Base-by-base conservation (phyloP, 2,113 vertebrate genomes). In the Pontoporia blainvillei region DNA sequence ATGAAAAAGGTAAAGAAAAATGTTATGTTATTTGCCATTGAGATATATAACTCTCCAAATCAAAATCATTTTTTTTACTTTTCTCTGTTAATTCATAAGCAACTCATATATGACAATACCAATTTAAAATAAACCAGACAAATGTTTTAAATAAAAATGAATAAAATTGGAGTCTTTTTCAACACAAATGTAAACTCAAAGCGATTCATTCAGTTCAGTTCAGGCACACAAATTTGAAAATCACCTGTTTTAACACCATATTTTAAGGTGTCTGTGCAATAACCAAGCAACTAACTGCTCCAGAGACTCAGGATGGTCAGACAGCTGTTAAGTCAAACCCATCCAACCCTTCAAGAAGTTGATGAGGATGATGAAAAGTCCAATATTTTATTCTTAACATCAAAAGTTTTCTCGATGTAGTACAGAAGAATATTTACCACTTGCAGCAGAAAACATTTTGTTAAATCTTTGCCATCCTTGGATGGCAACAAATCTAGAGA, bases 331-430 rank as follows among this genome's bases (percentile, higher is more conserved):
- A 81, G 21, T 57, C 98, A 96, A 99, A 98, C 1, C 98, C 97
- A 84, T 99, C 98, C 81, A 99, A 97, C 25, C 97, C 98, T 52
- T 99, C 98, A 83, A 98, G 98, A 41, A 99, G 90, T 52, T 99
- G 99, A 62, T 98, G 97, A 62, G 98, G 96, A 39, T 98, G 93
- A 81, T 99, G 98, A 46, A 88, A 99, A 99, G 83, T 98, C 98
- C 57, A 99, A 84, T 62, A 99, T 97, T 98, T 99, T 98, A 86
- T 97, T 98, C 90, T 96, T 98, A 67, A 96, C 90, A 73, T 98
- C 97, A 72, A 73, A 97, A 0, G 96, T 98, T 96, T 98, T 98
- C 83, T 95, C 98, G 36, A 99, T 95, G 7, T 99, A 98, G 52
- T 62, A 88, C n/a, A 98, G 73, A 8, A 99, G 85, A 95, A 99